phyloP scores from a whole-genome alignment of 2,888 invertebrate species.

The Fissipunctia ypsillon region DNA sequence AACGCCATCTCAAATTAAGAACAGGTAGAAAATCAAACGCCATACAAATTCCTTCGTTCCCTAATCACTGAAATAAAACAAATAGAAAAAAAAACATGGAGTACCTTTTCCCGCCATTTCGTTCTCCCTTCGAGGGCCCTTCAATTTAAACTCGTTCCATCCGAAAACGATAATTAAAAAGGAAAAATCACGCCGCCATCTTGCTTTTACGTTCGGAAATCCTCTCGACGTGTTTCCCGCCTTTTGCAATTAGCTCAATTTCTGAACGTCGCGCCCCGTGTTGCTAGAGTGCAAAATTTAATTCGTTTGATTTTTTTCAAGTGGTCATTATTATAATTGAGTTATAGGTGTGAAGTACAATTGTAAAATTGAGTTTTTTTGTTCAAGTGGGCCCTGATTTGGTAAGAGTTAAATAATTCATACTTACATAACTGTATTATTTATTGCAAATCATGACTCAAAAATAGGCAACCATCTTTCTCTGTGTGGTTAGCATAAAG shows the following conservation, averaged over 20 bases:
- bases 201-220: constrained; percentile 78
- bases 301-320: constrained; percentile 66
- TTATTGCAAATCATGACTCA: not conserved
- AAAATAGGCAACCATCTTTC: not conserved
- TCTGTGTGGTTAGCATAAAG: not conserved
- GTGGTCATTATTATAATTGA: constrained; percentile 66
- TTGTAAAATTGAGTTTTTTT: constrained; percentile 21
- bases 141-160: constrained; percentile 70
- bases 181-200: constrained; percentile 76
- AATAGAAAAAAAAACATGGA: constrained; percentile 56
- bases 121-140: constrained; percentile 66
- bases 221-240: constrained; percentile 73
- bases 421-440: not conserved
- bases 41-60: constrained; percentile 48
- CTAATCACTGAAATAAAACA: constrained; percentile 57
- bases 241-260: constrained; percentile 85
- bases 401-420: not conserved
- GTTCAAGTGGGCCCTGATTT: not conserved
- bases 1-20: constrained; percentile 34
- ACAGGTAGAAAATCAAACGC: constrained; percentile 37
- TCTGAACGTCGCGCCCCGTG: constrained; percentile 77
- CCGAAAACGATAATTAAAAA: constrained; percentile 80
- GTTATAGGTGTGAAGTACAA: constrained; percentile 24
- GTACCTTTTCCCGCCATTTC: constrained; percentile 61
- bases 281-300: constrained; percentile 75